These are phyloP conservation scores for Coptodon rendalli DNA, from an alignment of 2,113 vertebrate genomes.

Conservation along the genomic window DNA sequence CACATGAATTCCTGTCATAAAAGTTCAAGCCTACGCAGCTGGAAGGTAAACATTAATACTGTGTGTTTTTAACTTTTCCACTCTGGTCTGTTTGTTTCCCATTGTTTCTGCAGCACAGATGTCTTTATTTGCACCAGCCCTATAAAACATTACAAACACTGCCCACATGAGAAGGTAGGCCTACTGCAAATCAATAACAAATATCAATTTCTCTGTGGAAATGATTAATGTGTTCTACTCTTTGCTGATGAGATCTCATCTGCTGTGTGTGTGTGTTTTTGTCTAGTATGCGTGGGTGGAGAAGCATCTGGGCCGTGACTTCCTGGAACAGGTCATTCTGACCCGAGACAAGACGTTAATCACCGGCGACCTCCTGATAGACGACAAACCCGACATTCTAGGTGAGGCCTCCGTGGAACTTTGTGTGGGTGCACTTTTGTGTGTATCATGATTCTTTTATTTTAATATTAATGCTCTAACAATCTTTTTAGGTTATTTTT, in stretches of 20 bases:
- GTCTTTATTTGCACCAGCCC: conserved; percentile 97
- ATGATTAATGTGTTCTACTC: not conserved
- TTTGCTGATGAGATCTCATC: not conserved
- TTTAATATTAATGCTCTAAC: not conserved
- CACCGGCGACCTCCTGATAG: conserved; percentile 88
- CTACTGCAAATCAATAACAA: not conserved
- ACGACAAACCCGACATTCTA: conserved; percentile 87
- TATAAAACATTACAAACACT: conserved; percentile 85
- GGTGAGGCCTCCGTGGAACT: conserved; percentile 61
- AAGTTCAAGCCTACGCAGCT: not conserved
- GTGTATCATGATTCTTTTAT: not conserved
- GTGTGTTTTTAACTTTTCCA: not conserved
- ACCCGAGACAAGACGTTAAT: conserved; percentile 92
- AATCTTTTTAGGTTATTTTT: not conserved
- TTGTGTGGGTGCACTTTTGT: not conserved
- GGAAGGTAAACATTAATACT: not conserved
- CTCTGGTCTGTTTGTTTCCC: not conserved
- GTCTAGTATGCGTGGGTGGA: conserved; percentile 93
- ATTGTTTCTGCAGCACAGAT: conserved; percentile 79
- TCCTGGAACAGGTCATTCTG: conserved; percentile 88
- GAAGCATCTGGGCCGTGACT: conserved; percentile 85
- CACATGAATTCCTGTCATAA: not conserved
- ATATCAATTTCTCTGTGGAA: not conserved
- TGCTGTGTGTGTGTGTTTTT: not conserved
- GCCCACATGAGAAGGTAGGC: conserved; percentile 90